Conservation (phyloP, 1,140 invertebrate genomes). For the Apis dorsata region DNA sequence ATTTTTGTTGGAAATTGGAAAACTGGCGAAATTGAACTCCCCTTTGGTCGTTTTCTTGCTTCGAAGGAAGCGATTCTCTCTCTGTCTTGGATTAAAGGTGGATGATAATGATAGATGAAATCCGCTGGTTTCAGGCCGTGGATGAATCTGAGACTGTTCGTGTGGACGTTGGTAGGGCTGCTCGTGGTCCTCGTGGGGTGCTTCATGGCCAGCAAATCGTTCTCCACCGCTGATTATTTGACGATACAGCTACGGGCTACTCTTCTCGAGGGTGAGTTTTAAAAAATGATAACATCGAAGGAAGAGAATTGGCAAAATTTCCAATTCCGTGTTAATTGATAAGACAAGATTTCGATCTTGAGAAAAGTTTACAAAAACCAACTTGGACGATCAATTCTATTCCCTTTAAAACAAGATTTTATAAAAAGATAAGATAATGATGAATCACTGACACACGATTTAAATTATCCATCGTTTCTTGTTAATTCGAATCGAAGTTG, state of each 20-base stretch:
- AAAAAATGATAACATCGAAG: no score
- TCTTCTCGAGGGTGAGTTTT: conserved; percentile 18
- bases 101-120: neutral
- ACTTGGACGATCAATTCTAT: no score
- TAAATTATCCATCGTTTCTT: no score
- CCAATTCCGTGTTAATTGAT: no score
- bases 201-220: conserved; percentile 44
- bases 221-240: conserved; percentile 41
- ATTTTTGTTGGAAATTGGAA: conserved; percentile 16
- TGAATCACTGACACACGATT: no score
- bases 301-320: neutral
- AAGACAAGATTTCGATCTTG: no score
- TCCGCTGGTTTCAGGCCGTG: conserved; percentile 33
- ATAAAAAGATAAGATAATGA: no score
- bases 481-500: no score
- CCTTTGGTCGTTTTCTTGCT: neutral
- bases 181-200: conserved; percentile 22
- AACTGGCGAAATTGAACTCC: conserved; percentile 17
- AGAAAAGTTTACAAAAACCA: no score
- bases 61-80: neutral
- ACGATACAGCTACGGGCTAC: conserved; percentile 30
- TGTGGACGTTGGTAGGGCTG: conserved; percentile 29
- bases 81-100: conserved; percentile 20
- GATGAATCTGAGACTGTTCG: conserved; percentile 49
- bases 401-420: no score